Evolutionary conservation across 2,797 vertebrate species (phyloP), one percentile per base, ranked within the genome.

Genomic region (Alosa sapidissima): DNA sequence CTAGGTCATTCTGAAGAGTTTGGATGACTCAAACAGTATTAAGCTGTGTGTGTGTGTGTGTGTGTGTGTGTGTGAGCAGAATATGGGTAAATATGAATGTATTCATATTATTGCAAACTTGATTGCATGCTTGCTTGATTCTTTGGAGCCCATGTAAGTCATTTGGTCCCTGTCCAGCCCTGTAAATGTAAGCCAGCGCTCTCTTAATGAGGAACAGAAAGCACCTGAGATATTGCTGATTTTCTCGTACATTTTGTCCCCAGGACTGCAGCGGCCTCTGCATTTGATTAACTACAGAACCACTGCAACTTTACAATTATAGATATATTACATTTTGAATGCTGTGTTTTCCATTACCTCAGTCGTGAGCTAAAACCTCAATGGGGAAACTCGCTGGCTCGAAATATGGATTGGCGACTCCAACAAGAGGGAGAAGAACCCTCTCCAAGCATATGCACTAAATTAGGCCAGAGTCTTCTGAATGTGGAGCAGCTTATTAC

Each of bases 301-400:
- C 49, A 16, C 65, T 47, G 72, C 72, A 78, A 47, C 72, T 78
- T 52, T 24, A 33, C 48, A 78, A 78, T 78, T 47, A 78, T 6
- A 78, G 72, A 78, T 78, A 78, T 47, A 78, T 78, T 78, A 78
- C 72, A 78, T 45, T 78, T 78, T 78, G 16, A 78, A 78, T 78
- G 41, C 36, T 16, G 21, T 78, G 72, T 78, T 78, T 78, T 78
- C 72, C 72, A 78, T 78, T 78, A 47, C 72, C 36, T 78, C 72
- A 78, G 72, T 19, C 41, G 41, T 78, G 72, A 78, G 72, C 72
- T 78, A 13, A 78, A 78, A 78, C 72, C 72, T 78, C 72, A 78
- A 78, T 47, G 72, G 72, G 72, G 36, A 75, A 78, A 78, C 13
- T 78, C 16, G 4, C 41, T 78, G 72, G 72, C 72, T 78, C 36